These are phyloP conservation scores for Leiothrix lutea DNA, from an alignment of 2,113 vertebrate species.

Conservation along the genomic window DNA sequence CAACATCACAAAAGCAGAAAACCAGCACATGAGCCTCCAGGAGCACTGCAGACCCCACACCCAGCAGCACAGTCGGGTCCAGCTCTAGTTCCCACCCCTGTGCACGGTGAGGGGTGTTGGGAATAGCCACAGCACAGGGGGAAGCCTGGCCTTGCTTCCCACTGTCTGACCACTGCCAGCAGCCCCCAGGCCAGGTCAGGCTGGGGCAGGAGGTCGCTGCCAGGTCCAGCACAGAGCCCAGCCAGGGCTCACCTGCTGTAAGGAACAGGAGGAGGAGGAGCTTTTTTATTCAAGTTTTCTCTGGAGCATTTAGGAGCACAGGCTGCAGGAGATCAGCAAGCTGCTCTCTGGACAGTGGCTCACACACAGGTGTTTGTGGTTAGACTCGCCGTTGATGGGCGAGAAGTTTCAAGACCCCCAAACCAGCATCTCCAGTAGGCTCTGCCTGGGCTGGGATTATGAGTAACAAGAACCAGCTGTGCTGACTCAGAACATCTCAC, in stretches of 20 bases:
- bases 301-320: background rate
- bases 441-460: rapidly evolving
- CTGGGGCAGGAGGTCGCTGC: background rate
- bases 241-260: rapidly evolving
- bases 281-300: background rate
- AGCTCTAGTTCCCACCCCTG: background rate
- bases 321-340: rapidly evolving
- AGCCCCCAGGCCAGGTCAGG: background rate
- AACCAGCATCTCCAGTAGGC: background rate
- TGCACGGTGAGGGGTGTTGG: rapidly evolving
- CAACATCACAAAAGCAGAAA: background rate
- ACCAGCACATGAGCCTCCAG: rapidly evolving
- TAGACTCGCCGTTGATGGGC: rapidly evolving
- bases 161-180: rapidly evolving
- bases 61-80: rapidly evolving
- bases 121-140: rapidly evolving
- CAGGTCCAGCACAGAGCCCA: rapidly evolving
- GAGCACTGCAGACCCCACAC: background rate
- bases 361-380: background rate
- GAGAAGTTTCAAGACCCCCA: background rate
- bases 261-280: background rate
- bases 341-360: rapidly evolving
- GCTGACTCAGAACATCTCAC: rapidly evolving
- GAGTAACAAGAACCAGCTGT: rapidly evolving
- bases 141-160: background rate